Evolutionary conservation across 2,888 invertebrate genomes (phyloP).

Genomic region (Protonemura montana): DNA sequence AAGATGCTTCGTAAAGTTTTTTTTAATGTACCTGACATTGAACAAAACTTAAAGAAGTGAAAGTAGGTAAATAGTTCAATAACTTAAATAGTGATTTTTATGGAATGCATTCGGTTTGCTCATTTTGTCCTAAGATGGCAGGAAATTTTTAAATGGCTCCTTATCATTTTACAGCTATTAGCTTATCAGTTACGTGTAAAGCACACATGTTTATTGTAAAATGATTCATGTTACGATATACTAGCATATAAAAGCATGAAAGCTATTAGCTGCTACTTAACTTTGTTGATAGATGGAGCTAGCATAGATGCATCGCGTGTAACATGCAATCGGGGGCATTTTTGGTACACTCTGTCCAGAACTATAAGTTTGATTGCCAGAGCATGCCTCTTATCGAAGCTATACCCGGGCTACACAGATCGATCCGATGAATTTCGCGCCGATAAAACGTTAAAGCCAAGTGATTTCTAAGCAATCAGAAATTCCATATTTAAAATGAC

Average conservation of each 20-base stretch:
- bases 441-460: neutral
- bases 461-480: neutral
- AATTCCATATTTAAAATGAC: neutral
- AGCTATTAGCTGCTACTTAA: conserved; percentile 12
- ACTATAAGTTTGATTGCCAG: neutral
- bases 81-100: too few species aligned
- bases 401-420: neutral
- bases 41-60: too few species aligned
- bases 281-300: conserved; percentile 12
- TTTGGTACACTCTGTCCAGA: neutral
- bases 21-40: too few species aligned
- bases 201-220: conserved; percentile 12
- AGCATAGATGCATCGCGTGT: neutral
- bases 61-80: too few species aligned
- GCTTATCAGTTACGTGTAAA: conserved; percentile 12
- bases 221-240: neutral
- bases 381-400: neutral
- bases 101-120: neutral
- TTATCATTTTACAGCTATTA: neutral
- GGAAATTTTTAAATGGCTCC: neutral
- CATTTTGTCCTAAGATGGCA: neutral
- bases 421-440: neutral
- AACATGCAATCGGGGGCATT: neutral
- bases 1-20: too few species aligned
- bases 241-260: conserved; percentile 4